These are phyloP conservation scores for Heliconius hortense DNA, from an alignment of 2,888 invertebrate genomes.

Conservation along the genomic window DNA sequence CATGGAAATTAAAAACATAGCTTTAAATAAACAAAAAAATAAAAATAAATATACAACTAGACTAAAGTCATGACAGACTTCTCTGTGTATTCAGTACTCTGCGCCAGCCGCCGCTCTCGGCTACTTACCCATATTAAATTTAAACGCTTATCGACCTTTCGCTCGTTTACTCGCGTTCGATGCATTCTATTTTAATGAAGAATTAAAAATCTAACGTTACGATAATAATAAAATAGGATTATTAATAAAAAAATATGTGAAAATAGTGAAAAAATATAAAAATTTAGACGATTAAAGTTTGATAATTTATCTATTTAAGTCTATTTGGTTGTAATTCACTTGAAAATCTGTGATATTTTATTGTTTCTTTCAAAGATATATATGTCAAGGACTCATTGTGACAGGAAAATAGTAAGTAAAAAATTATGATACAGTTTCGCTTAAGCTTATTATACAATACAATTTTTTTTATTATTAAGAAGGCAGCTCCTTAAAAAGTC, in stretches of 20 bases:
- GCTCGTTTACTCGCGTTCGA: constrained; percentile 29
- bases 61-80: not conserved
- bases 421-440: not conserved
- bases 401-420: not conserved
- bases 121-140: constrained; percentile 36
- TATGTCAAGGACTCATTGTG: not conserved
- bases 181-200: constrained; percentile 6
- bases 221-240: not conserved
- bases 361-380: not conserved
- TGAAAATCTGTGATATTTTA: not conserved
- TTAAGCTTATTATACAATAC: not conserved
- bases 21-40: not conserved
- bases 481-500: too few species aligned
- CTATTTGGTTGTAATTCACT: not conserved
- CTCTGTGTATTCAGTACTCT: constrained; percentile 31
- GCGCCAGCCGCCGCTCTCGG: constrained; percentile 13
- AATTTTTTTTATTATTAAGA: too few species aligned
- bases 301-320: not conserved
- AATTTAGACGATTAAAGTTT: not conserved
- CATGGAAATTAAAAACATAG: not conserved
- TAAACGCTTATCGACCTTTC: constrained; percentile 41
- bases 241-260: not conserved
- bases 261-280: not conserved
- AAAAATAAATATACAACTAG: not conserved
- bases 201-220: not conserved